Evolutionary conservation across 92 coral and sea anemone species (phyloP), one percentile per base, ranked within the genome.

Genomic region (Epizoanthus rinbou): DNA sequence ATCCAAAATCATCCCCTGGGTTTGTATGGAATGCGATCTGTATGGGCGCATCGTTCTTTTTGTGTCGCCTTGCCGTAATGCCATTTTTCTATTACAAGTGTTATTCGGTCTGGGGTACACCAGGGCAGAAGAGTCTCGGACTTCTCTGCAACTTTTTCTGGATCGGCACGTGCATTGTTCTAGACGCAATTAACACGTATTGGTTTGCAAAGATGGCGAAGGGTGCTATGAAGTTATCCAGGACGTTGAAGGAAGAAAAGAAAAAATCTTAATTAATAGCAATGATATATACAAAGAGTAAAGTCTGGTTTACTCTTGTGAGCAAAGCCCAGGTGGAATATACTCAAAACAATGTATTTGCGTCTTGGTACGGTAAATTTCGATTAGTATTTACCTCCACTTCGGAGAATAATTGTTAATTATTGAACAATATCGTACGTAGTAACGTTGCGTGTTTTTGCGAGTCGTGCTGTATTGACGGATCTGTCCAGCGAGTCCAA

Each of bases 51-150:
- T 79, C 98, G 4, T 95, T 95, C 81, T 91, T 95, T 83, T 83
- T 93, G 23, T 91, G 95, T 63, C 94, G 98, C 6, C 79, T 95
- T 3, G 86, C 84, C 5, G 82, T 95, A 24, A 93, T 95, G 85
- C 98, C 98, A 0, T 88, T 76, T 56, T 95, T 91, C 72, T 95
- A 93, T 58, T 93, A 91, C 91, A 95, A 91, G 58, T 87, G 94
- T 43, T 93, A 80, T 62, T 86, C 82, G 3, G 91, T 85, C 0
- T 95, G 95, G 95, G 87, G 83, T 24, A 81, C 87, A 3, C 87
- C 91, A 6, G 90, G 85, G 23, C 92, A 91, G 58, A 65, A 31
- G 11, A 78, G 75, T 13, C 73, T 95, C 39, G 98, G 98, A 21
- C 73, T 83, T 11, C 25, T 86, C 4, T 10, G 88, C 7, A 87